Conservation (phyloP, 2,797 vertebrate species). For the Brachyrhaphis roseni region DNA sequence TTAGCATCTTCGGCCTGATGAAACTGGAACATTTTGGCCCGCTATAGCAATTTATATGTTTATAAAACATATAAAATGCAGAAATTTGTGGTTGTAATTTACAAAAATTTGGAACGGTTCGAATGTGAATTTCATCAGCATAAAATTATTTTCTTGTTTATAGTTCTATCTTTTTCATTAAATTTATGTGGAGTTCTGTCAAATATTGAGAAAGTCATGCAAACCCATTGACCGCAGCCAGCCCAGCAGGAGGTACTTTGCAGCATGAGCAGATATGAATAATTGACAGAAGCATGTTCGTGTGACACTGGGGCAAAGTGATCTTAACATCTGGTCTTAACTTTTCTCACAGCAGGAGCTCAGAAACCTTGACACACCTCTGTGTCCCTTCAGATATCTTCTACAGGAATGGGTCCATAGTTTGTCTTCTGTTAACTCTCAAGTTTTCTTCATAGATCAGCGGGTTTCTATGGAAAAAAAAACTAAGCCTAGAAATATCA, state of each 20-base stretch:
- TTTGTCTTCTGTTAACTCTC: neutral
- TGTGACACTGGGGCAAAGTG: constrained; percentile 42
- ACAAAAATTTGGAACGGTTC: neutral
- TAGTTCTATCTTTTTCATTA: neutral
- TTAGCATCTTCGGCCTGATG: too few relatives aligned
- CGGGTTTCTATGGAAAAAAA: neutral
- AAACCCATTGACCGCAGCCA: constrained; percentile 23
- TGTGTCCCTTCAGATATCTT: neutral
- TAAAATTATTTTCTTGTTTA: neutral
- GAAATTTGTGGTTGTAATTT: neutral
- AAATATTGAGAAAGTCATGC: constrained; percentile 27
- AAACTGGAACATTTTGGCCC: neutral
- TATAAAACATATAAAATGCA: neutral
- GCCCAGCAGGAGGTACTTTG: constrained; percentile 48
- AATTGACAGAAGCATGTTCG: constrained; percentile 61
- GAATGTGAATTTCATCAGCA: neutral
- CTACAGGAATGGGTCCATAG: neutral
- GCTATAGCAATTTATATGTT: neutral
- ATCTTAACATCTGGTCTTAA: constrained; percentile 61
- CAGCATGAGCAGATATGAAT: constrained; percentile 47
- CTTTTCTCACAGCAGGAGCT: constrained; percentile 56
- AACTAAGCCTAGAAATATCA: neutral
- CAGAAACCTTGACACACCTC: constrained; percentile 34
- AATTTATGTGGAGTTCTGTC: neutral
- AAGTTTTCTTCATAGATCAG: neutral